These are phyloP conservation scores for Amblyjoppa fuscipennis DNA, from an alignment of 2,888 invertebrate genomes.

Conservation along the genomic window DNA sequence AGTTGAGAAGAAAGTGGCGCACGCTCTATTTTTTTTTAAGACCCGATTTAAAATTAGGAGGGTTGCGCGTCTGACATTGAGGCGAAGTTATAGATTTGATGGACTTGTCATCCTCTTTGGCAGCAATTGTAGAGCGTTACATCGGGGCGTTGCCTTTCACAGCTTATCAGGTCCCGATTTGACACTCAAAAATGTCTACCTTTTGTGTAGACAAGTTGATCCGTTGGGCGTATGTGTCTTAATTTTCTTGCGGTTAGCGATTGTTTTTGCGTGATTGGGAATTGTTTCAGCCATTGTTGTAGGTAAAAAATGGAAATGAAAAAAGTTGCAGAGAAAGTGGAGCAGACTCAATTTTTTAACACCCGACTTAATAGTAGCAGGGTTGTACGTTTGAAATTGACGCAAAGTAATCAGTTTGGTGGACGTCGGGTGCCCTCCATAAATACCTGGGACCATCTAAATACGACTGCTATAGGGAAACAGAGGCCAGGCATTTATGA, in stretches of 20 bases:
- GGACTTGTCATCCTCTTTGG: too few species aligned
- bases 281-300: slow-evolving; percentile 34
- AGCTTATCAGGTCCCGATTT: too few species aligned
- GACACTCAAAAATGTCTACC: not conserved
- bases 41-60: not conserved
- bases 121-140: too few species aligned
- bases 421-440: too few species aligned
- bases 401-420: not conserved
- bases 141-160: too few species aligned
- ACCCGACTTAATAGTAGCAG: not conserved
- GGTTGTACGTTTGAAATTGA: not conserved
- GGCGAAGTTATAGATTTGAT: too few species aligned
- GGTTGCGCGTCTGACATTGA: too few species aligned
- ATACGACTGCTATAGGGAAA: too few species aligned
- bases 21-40: not conserved
- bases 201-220: slow-evolving; percentile 74
- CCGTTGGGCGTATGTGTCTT: slow-evolving; percentile 57
- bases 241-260: not conserved
- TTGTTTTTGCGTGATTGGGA: not conserved
- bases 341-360: not conserved
- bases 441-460: too few species aligned
- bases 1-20: not conserved
- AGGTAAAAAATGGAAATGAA: not conserved
- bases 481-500: too few species aligned
- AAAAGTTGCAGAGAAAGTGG: not conserved